Evolutionary conservation across 1,140 invertebrate genomes (phyloP).

Genomic region (Drosophila kikkawai): DNA sequence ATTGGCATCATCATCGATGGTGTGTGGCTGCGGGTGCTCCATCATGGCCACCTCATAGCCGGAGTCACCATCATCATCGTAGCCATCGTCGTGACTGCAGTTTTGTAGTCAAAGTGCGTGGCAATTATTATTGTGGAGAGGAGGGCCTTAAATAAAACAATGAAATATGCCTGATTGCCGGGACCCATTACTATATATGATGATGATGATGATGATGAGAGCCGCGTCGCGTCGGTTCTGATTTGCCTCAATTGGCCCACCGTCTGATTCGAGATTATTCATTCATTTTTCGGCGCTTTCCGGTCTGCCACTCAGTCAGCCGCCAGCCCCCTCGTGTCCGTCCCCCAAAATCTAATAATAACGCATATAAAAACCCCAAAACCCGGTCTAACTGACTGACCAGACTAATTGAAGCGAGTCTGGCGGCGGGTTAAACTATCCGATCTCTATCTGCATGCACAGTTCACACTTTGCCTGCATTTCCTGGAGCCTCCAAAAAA

Average conservation of each 20-base stretch:
- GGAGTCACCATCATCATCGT: conserved; percentile 13
- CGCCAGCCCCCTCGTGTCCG: conserved; percentile 28
- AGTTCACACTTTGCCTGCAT: conserved; percentile 81
- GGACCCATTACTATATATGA: conserved; percentile 51
- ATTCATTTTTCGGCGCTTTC: conserved; percentile 74
- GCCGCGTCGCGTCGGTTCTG: conserved; percentile 68
- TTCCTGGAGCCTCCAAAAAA: conserved; percentile 54
- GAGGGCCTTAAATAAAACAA: conserved; percentile 80
- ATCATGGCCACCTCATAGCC: conserved; percentile 19
- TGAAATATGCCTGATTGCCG: conserved; percentile 74
- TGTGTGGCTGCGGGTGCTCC: conserved; percentile 63
- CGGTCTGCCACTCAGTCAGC: conserved; percentile 52
- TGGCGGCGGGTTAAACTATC: conserved; percentile 39
- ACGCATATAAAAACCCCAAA: conserved; percentile 28
- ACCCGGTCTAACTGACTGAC: conserved; percentile 54
- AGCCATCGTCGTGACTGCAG: conserved; percentile 23
- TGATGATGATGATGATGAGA: conserved; percentile 48
- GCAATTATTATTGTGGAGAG: conserved; percentile 64
- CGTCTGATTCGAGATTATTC: conserved; percentile 68
- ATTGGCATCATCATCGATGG: conserved; percentile 60
- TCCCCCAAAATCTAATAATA: conserved; percentile 44
- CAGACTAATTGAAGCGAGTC: conserved; percentile 82
- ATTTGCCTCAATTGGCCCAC: conserved; percentile 77
- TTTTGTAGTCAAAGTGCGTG: conserved; percentile 79
- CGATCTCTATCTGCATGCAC: conserved; percentile 80